Percentiles rank a stretch among this genome's conserved stretches.
Conservation (phyloP, 2,113 vertebrate species). For the Zosterops hypoxanthus region DNA sequence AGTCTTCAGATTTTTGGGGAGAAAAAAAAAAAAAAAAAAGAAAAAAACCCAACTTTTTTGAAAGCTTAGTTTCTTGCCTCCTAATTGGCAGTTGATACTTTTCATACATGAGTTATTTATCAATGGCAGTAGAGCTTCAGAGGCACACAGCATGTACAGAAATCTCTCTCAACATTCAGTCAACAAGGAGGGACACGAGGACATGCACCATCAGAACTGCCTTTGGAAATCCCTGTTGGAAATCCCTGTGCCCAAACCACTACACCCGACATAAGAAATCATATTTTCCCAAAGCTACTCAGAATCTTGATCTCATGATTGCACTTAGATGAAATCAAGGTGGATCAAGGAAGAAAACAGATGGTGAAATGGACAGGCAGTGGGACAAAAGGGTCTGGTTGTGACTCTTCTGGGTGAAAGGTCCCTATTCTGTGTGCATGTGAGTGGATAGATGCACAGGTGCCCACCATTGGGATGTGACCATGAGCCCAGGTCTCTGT, state of each 20-base stretch:
- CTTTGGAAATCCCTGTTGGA: not conserved
- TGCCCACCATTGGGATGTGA: not conserved
- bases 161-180: not conserved
- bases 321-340: not conserved
- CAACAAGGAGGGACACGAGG: not conserved
- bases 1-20: not conserved
- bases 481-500: rapidly evolving
- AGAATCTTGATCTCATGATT: not conserved
- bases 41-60: not conserved
- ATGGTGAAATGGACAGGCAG: not conserved
- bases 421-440: not conserved
- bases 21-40: too few relatives aligned
- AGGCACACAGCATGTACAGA: not conserved
- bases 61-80: not conserved
- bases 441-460: rapidly evolving
- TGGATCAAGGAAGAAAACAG: not conserved
- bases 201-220: not conserved
- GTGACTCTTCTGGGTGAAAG: not conserved
- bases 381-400: not conserved
- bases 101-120: not conserved
- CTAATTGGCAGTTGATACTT: not conserved
- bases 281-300: not conserved
- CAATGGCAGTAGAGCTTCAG: not conserved
- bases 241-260: not conserved
- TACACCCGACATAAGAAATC: not conserved